phyloP scores from a whole-genome alignment of 2,888 invertebrate species.

The Augiades crinisus region DNA sequence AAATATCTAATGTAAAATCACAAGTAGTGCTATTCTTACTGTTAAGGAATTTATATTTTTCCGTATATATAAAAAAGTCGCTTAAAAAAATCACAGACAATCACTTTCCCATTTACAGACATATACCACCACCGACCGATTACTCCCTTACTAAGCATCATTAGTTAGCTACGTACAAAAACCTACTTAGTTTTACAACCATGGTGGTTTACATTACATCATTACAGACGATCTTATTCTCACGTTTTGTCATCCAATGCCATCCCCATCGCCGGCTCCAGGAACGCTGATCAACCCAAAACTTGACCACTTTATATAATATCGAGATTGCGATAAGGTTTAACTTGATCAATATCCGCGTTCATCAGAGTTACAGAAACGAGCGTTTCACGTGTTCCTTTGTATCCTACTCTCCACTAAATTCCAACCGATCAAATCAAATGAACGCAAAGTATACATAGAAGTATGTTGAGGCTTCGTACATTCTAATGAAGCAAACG shows the following conservation, averaged over 20 bases:
- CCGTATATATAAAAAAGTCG: slow-evolving; percentile 81
- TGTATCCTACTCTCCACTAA: slow-evolving; percentile 49
- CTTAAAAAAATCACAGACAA: slow-evolving; percentile 83
- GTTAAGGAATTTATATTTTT: slow-evolving; percentile 76
- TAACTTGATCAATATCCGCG: neutral
- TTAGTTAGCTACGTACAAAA: slow-evolving; percentile 79
- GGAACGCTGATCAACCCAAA: slow-evolving; percentile 14
- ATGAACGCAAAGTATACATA: slow-evolving; percentile 18
- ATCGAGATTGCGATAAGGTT: neutral
- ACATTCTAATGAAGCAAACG: neutral
- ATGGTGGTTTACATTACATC: slow-evolving; percentile 68
- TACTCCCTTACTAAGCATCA: slow-evolving; percentile 68
- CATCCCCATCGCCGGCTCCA: slow-evolving; percentile 38
- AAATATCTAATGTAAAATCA: slow-evolving; percentile 79
- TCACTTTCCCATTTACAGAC: slow-evolving; percentile 79
- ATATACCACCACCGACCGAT: slow-evolving; percentile 75
- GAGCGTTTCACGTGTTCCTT: slow-evolving; percentile 46
- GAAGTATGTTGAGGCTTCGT: slow-evolving; percentile 21
- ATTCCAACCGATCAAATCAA: slow-evolving; percentile 44
- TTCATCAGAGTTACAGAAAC: slow-evolving; percentile 6
- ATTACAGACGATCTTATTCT: slow-evolving; percentile 37
- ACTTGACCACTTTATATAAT: too few relatives aligned
- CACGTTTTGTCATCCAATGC: slow-evolving; percentile 43
- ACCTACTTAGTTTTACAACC: slow-evolving; percentile 81
- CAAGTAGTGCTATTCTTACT: slow-evolving; percentile 82